Evolutionary conservation across 2,113 vertebrate species (phyloP).

Genomic region (Acrocephalus arundinaceus): DNA sequence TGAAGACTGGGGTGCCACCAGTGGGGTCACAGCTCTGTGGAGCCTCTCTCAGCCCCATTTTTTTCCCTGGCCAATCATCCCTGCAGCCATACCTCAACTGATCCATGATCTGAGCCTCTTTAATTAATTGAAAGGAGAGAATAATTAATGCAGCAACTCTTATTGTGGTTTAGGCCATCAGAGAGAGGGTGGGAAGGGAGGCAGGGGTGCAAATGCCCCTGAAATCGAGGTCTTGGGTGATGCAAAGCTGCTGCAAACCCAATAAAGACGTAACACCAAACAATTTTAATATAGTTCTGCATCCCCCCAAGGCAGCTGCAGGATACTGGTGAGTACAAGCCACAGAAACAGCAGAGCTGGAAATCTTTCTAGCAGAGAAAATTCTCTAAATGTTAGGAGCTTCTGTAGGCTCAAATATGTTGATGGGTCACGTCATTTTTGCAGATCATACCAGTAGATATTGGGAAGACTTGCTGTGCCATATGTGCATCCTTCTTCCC

Average conservation of each 20-base stretch:
- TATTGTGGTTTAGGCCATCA: background rate
- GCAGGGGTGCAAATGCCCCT: background rate
- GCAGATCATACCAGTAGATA: background rate
- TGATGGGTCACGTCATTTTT: background rate
- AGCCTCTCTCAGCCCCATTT: background rate
- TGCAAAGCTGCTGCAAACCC: background rate
- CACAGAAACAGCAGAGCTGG: background rate
- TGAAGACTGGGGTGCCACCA: background rate
- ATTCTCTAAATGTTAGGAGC: background rate
- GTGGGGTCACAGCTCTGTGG: background rate
- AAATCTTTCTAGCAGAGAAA: background rate
- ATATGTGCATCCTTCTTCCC: background rate
- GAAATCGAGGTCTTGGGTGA: background rate
- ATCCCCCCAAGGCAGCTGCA: background rate
- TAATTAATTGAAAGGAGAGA: slow-evolving; percentile 35
- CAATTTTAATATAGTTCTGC: background rate
- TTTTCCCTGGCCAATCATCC: background rate
- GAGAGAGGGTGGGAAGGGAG: background rate
- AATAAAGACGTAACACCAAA: background rate
- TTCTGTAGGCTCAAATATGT: background rate
- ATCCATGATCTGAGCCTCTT: background rate
- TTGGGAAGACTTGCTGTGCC: background rate
- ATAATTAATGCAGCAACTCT: slow-evolving; percentile 35
- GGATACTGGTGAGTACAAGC: background rate
- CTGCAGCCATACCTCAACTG: background rate